These are phyloP conservation scores for Allolobophora icterica DNA, from an alignment of 2,888 invertebrate species.

Conservation along the genomic window DNA sequence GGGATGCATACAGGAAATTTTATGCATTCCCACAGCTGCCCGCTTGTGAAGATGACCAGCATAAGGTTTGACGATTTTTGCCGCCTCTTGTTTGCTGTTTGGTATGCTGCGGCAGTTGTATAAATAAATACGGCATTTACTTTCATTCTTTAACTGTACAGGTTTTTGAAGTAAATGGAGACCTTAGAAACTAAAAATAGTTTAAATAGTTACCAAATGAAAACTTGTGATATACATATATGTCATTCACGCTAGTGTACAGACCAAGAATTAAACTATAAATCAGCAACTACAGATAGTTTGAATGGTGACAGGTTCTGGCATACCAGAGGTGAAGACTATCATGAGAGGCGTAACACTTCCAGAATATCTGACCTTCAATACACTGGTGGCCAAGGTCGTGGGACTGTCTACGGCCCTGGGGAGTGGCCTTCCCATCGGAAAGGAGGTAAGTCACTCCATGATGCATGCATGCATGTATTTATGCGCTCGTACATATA, in stretches of 20 bases:
- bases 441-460: constrained; percentile 80
- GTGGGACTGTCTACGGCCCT: constrained; percentile 91
- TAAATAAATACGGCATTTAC: not conserved
- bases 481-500: not conserved
- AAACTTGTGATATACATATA: not conserved
- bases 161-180: too few relatives aligned
- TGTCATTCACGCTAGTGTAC: too few relatives aligned
- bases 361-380: constrained; percentile 94
- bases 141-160: too few relatives aligned
- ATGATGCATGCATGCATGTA: not conserved
- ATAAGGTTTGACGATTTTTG: not conserved
- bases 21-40: not conserved
- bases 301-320: constrained; percentile 76
- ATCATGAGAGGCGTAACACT: constrained; percentile 90
- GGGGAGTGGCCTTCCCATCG: constrained; percentile 93
- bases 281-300: not conserved
- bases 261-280: too few relatives aligned
- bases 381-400: constrained; percentile 91
- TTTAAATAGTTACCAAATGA: not conserved
- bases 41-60: not conserved
- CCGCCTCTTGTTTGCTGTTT: not conserved
- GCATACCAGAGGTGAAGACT: constrained; percentile 99
- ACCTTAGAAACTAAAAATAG: not conserved
- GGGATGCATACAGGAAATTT: not conserved
- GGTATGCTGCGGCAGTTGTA: not conserved